These are phyloP conservation scores for Percopsis omiscomaycus DNA, from an alignment of 2,797 vertebrate species.

Conservation along the genomic window DNA sequence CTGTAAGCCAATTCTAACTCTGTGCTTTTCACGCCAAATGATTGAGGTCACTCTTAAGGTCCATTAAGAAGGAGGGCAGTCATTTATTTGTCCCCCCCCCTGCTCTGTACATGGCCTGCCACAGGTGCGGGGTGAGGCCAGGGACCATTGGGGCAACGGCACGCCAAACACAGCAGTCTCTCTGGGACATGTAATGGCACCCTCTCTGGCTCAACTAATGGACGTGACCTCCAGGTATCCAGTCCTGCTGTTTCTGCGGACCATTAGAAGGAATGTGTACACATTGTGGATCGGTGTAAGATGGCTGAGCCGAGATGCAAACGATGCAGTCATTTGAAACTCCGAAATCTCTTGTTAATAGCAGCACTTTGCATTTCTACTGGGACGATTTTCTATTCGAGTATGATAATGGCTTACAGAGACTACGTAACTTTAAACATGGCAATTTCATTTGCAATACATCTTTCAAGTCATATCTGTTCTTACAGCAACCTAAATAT, in stretches of 20 bases:
- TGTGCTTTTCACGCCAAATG: conserved; percentile 37
- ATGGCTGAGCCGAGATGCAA: conserved; percentile 3
- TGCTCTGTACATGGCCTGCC: conserved; percentile 15
- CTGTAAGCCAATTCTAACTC: conserved; percentile 37
- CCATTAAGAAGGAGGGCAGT: conserved; percentile 49
- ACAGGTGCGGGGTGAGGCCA: conserved; percentile 58
- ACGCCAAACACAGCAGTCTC: conserved; percentile 44
- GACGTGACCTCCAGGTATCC: conserved; percentile 7
- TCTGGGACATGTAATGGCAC: conserved; percentile 35
- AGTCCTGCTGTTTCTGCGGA: conserved; percentile 2
- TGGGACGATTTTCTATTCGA: conserved; percentile 7
- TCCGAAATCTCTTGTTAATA: not conserved
- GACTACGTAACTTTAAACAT: conserved; percentile 28
- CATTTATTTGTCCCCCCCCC: conserved; percentile 59
- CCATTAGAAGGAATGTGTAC: conserved; percentile 32
- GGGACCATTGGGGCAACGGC: conserved; percentile 28
- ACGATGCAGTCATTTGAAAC: conserved; percentile 21
- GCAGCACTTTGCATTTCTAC: not conserved
- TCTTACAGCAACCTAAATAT: conserved; percentile 36
- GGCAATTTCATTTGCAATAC: conserved; percentile 44
- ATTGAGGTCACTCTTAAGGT: conserved; percentile 43
- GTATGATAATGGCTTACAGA: conserved; percentile 1
- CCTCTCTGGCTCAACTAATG: conserved; percentile 15
- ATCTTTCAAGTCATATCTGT: conserved; percentile 38
- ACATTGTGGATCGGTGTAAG: conserved; percentile 4